Evolutionary conservation across 1,140 invertebrate genomes (phyloP), one percentile per base, ranked within the genome.

Genomic region (Diuraphis noxia): DNA sequence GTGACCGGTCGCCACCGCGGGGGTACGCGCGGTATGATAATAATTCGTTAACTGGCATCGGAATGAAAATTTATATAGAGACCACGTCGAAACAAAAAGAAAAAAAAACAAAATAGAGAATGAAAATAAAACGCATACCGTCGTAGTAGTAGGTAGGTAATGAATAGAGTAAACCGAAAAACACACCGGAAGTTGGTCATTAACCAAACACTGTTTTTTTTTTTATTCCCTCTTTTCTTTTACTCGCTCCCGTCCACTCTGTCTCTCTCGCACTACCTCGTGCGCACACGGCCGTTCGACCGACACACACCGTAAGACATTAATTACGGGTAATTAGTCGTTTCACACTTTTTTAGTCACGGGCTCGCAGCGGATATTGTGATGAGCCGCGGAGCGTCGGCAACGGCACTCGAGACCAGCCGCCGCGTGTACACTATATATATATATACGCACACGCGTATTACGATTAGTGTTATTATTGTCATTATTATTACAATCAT

Each of bases 301-400:
- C 34, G 43, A 52, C 85, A 52, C 85, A 86, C 85, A 52, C 86
- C 86, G 52, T 46, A 52, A 91, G 77, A 82, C 89, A 30, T 81
- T 81, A 91, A 91, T 81, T 91, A 91, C 43, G 89, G 89, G 89
- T 81, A 91, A 91, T 91, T 91, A 91, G 89, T 91, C 89, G 89
- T 91, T 89, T 91, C 89, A 91, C 89, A 91, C 89, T 91, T 91
- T 90, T 90, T 91, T 91, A 91, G 89, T 91, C 89, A 91, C 89
- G 89, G 89, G 43, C 89, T 34, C 77, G 46, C 89, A 82, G 43
- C 89, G 89, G 89, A 91, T 91, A 91, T 81, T 38, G 89, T 38
- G 89, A 91, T 91, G 77, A 91, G 89, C 89, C 89, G 43, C 36
- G 41, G 21, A 23, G 36, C 85, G 23, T 25, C 87, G 13, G 40